Percentiles rank a stretch among this genome's conserved stretches.
phyloP scores from a whole-genome alignment of 2,113 vertebrate genomes.

The Dipodomys stephensi region DNA sequence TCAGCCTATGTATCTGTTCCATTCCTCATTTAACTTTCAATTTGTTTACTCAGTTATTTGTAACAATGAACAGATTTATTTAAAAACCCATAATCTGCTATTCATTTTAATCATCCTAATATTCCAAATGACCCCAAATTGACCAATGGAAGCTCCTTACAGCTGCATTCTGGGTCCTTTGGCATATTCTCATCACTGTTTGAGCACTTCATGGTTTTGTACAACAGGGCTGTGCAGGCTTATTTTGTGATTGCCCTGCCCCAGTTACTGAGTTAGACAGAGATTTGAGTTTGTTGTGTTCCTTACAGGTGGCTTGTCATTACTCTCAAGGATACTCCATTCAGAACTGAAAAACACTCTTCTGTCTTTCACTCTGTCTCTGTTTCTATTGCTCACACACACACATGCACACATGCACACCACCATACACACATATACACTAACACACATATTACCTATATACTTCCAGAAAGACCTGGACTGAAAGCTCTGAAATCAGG shows the following conservation, averaged over 20 bases:
- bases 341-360: no score
- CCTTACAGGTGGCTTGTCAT: neutral
- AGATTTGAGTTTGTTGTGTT: neutral
- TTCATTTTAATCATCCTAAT: neutral
- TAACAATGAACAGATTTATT: neutral
- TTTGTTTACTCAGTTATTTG: neutral
- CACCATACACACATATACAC: no score
- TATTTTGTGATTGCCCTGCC: neutral
- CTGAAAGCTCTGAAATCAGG: neutral
- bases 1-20: neutral
- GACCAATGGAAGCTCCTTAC: neutral
- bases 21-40: neutral
- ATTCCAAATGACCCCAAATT: neutral
- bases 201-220: neutral
- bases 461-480: no score
- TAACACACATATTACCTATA: no score
- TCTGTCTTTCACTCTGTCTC: neutral
- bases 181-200: neutral
- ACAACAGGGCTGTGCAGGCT: neutral
- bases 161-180: neutral
- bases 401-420: no score
- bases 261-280: neutral
- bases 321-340: neutral
- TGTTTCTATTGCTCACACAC: no score
- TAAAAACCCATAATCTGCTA: neutral